Conservation (phyloP, 2,888 invertebrate species). For the Elegia similella region DNA sequence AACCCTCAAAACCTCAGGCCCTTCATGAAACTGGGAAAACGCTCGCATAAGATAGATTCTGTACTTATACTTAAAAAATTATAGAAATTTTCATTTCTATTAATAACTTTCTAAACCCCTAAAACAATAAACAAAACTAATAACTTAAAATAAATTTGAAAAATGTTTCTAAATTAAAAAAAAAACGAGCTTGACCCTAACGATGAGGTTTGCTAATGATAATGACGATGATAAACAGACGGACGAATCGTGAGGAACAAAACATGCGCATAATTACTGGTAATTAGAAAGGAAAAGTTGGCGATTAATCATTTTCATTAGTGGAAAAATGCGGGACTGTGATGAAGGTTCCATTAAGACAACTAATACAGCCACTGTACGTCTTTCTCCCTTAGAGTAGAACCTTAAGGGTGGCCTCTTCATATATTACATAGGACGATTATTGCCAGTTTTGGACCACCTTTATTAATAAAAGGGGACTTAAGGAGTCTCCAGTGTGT, state of each 20-base stretch:
- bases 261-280: conserved; percentile 5
- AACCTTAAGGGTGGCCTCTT: too few species aligned
- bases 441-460: too few species aligned
- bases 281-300: conserved; percentile 15
- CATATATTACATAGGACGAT: too few species aligned
- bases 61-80: too few species aligned
- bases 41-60: too few species aligned
- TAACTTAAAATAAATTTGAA: background rate
- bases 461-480: too few species aligned
- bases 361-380: too few species aligned
- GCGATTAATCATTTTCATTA: background rate
- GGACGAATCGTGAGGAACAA: background rate
- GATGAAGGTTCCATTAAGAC: background rate
- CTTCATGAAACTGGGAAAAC: too few species aligned
- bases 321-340: background rate
- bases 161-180: background rate
- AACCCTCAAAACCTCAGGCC: too few species aligned
- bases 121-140: background rate
- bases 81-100: too few species aligned
- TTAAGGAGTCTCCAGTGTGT: too few species aligned
- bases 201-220: conserved; percentile 15
- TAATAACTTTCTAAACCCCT: background rate
- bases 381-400: too few species aligned
- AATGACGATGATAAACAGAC: conserved; percentile 2
- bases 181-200: background rate